phyloP scores from a whole-genome alignment of 2,888 invertebrate genomes.

The Himalopsyche anomala region DNA sequence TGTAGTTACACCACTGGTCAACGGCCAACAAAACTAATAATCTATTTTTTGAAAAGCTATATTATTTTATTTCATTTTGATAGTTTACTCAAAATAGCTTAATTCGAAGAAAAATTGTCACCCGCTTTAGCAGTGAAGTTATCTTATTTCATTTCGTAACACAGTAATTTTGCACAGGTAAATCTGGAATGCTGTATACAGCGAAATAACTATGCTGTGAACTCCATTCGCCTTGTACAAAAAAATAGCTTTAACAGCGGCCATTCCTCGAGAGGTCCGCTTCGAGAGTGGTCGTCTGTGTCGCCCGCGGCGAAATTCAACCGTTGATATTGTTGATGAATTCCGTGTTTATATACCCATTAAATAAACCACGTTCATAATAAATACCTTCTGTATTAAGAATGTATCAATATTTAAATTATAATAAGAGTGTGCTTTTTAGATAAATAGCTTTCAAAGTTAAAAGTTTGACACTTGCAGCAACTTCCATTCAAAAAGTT shows the following conservation, averaged over 20 bases:
- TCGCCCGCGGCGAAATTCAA: neutral
- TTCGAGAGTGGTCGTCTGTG: neutral
- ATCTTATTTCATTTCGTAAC: too few species aligned
- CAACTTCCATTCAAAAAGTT: too few species aligned
- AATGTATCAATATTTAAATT: neutral
- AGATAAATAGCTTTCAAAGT: neutral
- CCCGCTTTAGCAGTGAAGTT: too few species aligned
- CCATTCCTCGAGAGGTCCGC: slow-evolving; percentile 13
- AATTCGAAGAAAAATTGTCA: too few species aligned
- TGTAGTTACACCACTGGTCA: too few species aligned
- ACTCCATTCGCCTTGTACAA: slow-evolving; percentile 19
- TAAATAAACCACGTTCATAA: neutral
- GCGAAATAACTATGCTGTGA: neutral
- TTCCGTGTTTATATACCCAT: neutral
- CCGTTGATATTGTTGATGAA: neutral
- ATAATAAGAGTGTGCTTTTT: neutral
- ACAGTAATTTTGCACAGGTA: neutral
- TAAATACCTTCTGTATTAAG: neutral
- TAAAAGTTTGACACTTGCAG: neutral
- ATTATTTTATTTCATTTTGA: too few species aligned
- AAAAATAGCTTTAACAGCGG: neutral
- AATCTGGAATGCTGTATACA: slow-evolving; percentile 16
- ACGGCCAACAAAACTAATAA: too few species aligned
- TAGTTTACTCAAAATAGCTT: too few species aligned
- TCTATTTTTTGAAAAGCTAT: too few species aligned